Conservation (phyloP, 2,797 vertebrate species). For the Gallinago solitaria region DNA sequence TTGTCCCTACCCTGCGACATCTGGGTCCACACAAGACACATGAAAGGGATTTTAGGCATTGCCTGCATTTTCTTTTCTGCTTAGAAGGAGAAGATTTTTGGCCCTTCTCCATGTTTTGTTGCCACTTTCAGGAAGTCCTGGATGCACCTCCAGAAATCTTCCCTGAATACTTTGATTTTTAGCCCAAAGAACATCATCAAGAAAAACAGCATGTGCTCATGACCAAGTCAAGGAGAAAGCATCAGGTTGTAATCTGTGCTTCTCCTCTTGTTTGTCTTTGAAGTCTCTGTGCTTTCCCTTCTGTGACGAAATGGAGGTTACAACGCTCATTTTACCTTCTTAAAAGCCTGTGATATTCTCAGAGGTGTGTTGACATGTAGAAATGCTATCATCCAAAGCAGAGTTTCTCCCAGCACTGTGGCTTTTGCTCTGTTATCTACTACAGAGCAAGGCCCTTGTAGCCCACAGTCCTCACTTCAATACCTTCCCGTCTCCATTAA, state of each 20-base stretch:
- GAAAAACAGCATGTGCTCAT: neutral
- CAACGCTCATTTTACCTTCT: neutral
- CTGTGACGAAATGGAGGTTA: accelerated
- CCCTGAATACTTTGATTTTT: neutral
- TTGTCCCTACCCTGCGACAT: neutral
- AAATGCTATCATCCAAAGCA: neutral
- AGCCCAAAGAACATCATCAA: neutral
- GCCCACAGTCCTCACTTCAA: neutral
- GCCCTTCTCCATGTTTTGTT: neutral
- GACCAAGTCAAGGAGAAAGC: neutral
- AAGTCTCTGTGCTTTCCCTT: neutral
- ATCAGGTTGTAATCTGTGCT: neutral
- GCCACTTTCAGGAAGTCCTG: neutral
- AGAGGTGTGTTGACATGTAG: accelerated
- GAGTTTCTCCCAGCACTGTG: neutral
- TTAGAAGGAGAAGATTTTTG: neutral
- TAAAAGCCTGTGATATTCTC: neutral
- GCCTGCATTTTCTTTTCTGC: neutral
- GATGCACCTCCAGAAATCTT: neutral
- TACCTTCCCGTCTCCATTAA: neutral
- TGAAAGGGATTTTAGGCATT: neutral
- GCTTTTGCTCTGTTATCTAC: neutral
- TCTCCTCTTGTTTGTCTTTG: neutral
- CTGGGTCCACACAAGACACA: neutral
- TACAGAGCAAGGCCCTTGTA: neutral